Evolutionary conservation across 2,113 vertebrate genomes (phyloP).

Genomic region (Malurus alboscapulatus): DNA sequence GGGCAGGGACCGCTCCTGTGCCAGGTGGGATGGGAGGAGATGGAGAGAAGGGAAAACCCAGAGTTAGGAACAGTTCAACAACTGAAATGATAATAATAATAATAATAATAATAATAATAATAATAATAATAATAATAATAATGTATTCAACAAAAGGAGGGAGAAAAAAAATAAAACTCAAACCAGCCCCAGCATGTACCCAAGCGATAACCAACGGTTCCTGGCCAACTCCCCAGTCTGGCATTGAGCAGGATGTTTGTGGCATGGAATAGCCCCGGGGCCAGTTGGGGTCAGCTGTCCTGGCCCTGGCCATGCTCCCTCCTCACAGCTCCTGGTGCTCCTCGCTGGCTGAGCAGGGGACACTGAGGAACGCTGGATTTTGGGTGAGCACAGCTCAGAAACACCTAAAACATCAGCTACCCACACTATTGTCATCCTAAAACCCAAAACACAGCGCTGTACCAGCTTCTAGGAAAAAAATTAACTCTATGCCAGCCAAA

Average conservation of each 20-base stretch:
- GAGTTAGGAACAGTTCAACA: background rate
- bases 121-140: background rate
- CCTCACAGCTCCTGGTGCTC: background rate
- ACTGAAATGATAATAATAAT: background rate
- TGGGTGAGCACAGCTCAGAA: background rate
- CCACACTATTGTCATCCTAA: background rate
- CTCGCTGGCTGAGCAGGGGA: background rate
- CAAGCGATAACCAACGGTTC: background rate
- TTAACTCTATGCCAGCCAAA: background rate
- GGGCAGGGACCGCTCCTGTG: accelerated
- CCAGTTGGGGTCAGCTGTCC: background rate
- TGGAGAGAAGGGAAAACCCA: background rate
- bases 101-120: background rate
- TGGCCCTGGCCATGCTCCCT: background rate
- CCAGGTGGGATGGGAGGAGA: background rate
- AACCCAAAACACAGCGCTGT: background rate
- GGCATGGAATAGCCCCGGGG: background rate
- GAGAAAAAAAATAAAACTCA: background rate
- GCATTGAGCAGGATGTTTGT: background rate
- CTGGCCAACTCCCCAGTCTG: background rate
- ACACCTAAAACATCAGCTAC: background rate
- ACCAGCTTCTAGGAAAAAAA: background rate
- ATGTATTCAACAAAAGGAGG: background rate
- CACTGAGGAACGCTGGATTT: background rate
- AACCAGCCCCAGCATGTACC: background rate